phyloP scores from a whole-genome alignment of 2,797 vertebrate genomes.

The Schizopygopsis malacanthus region DNA sequence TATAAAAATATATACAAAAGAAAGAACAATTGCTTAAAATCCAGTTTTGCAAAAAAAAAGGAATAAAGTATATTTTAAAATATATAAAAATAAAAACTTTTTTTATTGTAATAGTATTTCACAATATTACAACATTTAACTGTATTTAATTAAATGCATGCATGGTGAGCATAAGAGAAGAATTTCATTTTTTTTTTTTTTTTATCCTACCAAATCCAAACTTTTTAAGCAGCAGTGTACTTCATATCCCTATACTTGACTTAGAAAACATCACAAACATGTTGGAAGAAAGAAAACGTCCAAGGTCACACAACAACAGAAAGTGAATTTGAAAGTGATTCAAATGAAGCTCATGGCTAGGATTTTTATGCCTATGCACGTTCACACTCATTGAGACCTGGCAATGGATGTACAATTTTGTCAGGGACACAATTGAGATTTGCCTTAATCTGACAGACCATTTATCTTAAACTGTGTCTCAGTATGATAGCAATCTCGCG shows the following conservation, averaged over 20 bases:
- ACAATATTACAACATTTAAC: background rate
- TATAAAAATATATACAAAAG: too few relatives aligned
- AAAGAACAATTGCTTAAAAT: background rate
- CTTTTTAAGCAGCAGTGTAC: background rate
- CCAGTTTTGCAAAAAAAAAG: background rate
- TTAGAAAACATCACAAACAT: background rate
- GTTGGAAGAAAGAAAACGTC: background rate
- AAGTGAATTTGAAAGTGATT: background rate
- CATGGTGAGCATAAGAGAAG: background rate
- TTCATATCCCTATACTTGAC: background rate
- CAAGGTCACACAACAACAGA: background rate
- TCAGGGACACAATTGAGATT: conserved; percentile 40
- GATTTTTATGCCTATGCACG: conserved; percentile 1
- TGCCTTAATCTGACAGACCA: conserved; percentile 41
- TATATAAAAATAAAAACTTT: background rate
- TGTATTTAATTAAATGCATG: background rate
- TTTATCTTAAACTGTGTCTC: conserved; percentile 38
- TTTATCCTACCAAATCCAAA: background rate
- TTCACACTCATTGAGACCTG: conserved; percentile 1
- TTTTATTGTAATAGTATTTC: background rate
- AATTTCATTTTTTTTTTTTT: background rate
- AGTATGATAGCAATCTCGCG: conserved; percentile 36
- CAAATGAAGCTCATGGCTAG: background rate
- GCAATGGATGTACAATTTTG: conserved; percentile 26
- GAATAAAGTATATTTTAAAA: background rate